Evolutionary conservation across 2,888 invertebrate species (phyloP).

Genomic region (Drosophila seclusa): DNA sequence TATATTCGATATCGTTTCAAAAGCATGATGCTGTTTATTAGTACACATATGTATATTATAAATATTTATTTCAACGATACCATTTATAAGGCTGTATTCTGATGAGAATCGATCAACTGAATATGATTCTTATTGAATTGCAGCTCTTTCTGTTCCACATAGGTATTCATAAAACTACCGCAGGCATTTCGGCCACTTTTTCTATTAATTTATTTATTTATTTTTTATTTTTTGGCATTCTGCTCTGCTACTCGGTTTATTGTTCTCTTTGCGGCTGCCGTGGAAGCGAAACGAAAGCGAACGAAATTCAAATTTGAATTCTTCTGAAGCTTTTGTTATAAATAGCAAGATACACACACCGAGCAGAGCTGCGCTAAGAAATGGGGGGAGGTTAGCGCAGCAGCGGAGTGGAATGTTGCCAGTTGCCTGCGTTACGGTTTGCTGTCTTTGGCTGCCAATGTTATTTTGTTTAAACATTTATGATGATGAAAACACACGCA

Average conservation of each 20-base stretch:
- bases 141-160: conserved; percentile 23
- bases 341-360: conserved; percentile 80
- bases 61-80: conserved; percentile 12
- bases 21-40: neutral
- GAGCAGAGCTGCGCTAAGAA: conserved; percentile 47
- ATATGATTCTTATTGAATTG: conserved; percentile 26
- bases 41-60: neutral
- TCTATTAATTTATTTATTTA: conserved; percentile 13
- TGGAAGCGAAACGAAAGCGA: conserved; percentile 51
- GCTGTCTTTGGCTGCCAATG: conserved; percentile 65
- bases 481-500: conserved; percentile 74
- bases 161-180: conserved; percentile 44
- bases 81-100: conserved; percentile 5
- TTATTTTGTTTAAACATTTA: conserved; percentile 80
- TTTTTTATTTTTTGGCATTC: conserved; percentile 39
- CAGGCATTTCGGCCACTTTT: conserved; percentile 60
- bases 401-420: conserved; percentile 4
- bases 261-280: conserved; percentile 71
- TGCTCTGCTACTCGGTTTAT: conserved; percentile 52
- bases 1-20: neutral
- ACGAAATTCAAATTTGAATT: conserved; percentile 58
- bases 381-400: conserved; percentile 1
- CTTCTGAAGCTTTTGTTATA: conserved; percentile 82
- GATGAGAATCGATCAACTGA: conserved; percentile 14
- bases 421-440: conserved; percentile 36